Evolutionary conservation across 2,888 invertebrate genomes (phyloP).

Genomic region (Drosophila affinis): DNA sequence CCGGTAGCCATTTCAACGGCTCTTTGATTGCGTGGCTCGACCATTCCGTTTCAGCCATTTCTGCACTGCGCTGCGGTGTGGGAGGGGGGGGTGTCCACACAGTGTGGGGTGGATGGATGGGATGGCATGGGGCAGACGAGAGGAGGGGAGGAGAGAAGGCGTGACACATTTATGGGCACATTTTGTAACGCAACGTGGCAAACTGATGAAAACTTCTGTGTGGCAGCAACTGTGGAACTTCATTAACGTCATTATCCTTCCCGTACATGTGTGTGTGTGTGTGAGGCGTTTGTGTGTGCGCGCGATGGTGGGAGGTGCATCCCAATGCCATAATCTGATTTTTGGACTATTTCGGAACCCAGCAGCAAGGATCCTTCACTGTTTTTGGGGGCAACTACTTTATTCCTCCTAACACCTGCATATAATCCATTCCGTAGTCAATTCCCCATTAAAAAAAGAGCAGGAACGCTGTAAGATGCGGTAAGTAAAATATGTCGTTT

Average conservation of each 20-base stretch:
- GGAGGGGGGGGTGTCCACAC: not conserved
- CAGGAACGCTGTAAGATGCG: no score
- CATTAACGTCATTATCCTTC: conserved; percentile 65
- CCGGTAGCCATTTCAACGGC: conserved; percentile 76
- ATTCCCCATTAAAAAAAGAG: no score
- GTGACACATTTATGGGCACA: conserved; percentile 74
- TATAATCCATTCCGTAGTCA: no score
- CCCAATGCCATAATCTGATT: not conserved
- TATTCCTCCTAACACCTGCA: no score
- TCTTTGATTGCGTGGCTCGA: conserved; percentile 64
- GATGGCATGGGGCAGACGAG: not conserved
- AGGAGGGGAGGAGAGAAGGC: conserved; percentile 43
- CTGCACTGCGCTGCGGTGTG: not conserved
- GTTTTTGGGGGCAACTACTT: not conserved
- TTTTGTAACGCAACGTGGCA: conserved; percentile 60
- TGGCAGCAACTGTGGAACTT: conserved; percentile 57
- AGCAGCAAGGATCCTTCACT: not conserved
- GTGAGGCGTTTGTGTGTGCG: conserved; percentile 11
- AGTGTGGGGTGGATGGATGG: not conserved
- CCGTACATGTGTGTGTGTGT: conserved; percentile 4
- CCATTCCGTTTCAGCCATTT: conserved; percentile 7
- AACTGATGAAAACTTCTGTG: conserved; percentile 58
- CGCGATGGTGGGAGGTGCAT: not conserved
- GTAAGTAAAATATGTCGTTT: no score
- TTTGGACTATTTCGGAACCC: not conserved